Evolutionary conservation across 2,113 vertebrate genomes (phyloP).

Genomic region (Coryphaenoides rupestris): DNA sequence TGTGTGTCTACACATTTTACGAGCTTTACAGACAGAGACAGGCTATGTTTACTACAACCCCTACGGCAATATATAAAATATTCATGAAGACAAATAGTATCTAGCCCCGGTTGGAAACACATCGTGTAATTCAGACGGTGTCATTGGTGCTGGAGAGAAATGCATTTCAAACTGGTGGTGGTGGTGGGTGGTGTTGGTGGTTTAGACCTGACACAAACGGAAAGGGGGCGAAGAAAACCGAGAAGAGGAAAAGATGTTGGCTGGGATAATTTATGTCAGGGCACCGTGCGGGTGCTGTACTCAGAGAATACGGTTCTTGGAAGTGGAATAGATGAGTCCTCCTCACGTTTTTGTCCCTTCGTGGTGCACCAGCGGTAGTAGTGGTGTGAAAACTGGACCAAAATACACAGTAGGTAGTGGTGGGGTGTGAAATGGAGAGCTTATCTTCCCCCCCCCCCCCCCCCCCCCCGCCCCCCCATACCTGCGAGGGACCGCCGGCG

Average conservation of each 20-base stretch:
- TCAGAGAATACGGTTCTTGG: not conserved
- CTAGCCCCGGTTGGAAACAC: slow-evolving; percentile 43
- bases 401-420: no score
- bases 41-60: slow-evolving; percentile 55
- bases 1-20: slow-evolving; percentile 36
- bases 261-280: not conserved
- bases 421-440: no score
- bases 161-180: slow-evolving; percentile 39
- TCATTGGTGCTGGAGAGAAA: slow-evolving; percentile 52
- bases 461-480: slow-evolving; percentile 59
- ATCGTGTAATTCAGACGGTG: slow-evolving; percentile 56
- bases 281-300: not conserved
- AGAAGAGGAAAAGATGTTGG: not conserved
- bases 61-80: slow-evolving; percentile 64
- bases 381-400: no score
- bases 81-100: slow-evolving; percentile 71
- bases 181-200: slow-evolving; percentile 5
- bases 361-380: no score
- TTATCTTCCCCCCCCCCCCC: no score
- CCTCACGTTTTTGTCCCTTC: no score
- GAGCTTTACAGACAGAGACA: slow-evolving; percentile 51
- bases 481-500: slow-evolving; percentile 84
- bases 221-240: not conserved
- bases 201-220: slow-evolving; percentile 29
- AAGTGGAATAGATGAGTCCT: not conserved